Conservation (phyloP, 2,113 vertebrate species). For the Bothrops jararaca region DNA sequence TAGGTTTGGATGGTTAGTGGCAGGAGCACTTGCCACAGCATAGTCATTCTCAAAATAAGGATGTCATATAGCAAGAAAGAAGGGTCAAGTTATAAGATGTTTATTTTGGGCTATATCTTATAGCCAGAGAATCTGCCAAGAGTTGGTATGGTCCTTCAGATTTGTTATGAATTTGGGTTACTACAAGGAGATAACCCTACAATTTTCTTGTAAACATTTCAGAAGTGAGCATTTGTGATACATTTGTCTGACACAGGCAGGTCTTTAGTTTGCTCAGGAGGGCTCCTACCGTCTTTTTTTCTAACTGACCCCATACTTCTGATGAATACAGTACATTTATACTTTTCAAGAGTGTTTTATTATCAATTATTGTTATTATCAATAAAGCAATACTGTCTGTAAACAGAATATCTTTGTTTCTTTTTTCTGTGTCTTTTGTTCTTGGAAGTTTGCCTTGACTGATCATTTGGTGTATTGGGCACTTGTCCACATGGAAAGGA, state of each 20-base stretch:
- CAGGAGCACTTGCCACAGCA: neutral
- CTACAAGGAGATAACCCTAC: neutral
- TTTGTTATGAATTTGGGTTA: neutral
- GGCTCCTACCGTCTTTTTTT: neutral
- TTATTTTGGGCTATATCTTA: neutral
- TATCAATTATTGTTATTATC: neutral
- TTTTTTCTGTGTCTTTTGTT: neutral
- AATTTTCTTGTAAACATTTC: neutral
- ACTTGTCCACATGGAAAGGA: conserved; percentile 4
- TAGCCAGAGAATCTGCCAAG: neutral
- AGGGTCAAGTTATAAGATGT: neutral
- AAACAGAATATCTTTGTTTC: neutral
- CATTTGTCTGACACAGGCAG: neutral
- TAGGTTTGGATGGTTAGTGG: neutral
- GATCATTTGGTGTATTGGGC: neutral
- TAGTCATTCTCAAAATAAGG: neutral
- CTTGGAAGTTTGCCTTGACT: neutral
- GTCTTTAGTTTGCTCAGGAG: neutral
- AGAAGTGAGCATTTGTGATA: neutral
- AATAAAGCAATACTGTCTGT: neutral
- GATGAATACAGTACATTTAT: neutral
- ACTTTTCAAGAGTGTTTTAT: neutral
- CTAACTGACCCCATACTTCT: neutral
- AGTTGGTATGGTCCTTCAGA: neutral
- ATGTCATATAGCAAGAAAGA: neutral